These are phyloP conservation scores for Pseudomugil gertrudae DNA, from an alignment of 2,797 vertebrate species.

Conservation along the genomic window DNA sequence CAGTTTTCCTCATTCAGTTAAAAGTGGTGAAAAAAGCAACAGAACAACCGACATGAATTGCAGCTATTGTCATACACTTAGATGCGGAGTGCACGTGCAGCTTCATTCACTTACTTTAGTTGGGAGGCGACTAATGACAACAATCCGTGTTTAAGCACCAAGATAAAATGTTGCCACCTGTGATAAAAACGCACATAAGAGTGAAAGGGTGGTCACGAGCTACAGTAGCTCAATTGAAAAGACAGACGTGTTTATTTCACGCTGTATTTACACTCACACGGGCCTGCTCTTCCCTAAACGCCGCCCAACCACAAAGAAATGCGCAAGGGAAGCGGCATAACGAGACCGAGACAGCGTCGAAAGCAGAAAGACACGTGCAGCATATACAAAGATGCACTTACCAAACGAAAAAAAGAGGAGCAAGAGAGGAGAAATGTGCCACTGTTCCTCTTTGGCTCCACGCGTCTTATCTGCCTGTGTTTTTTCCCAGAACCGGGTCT, in stretches of 20 bases:
- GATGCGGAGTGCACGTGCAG: constrained; percentile 65
- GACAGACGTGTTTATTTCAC: constrained; percentile 14
- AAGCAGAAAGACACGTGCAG: constrained; percentile 1
- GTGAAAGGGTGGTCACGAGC: neutral
- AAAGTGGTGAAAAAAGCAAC: neutral
- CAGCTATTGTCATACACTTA: constrained; percentile 33
- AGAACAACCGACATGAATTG: neutral
- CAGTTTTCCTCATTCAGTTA: constrained; percentile 5
- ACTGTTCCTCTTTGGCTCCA: constrained; percentile 49
- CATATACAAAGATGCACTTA: constrained; percentile 63
- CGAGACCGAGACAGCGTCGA: neutral
- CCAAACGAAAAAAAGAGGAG: constrained; percentile 70
- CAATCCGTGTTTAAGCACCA: neutral
- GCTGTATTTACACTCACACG: constrained; percentile 47
- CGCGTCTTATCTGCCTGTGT: constrained; percentile 52
- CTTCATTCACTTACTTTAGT: constrained; percentile 37
- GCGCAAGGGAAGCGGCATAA: constrained; percentile 26
- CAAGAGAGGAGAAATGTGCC: constrained; percentile 35
- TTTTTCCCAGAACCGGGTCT: constrained; percentile 51
- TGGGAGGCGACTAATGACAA: constrained; percentile 17
- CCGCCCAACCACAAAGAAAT: constrained; percentile 36
- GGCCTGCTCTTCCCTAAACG: constrained; percentile 50
- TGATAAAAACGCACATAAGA: neutral
- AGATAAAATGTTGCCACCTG: neutral
- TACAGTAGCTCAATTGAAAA: constrained; percentile 19